Evolutionary conservation across 2,113 vertebrate genomes (phyloP).

Genomic region (Ophiodon elongatus): DNA sequence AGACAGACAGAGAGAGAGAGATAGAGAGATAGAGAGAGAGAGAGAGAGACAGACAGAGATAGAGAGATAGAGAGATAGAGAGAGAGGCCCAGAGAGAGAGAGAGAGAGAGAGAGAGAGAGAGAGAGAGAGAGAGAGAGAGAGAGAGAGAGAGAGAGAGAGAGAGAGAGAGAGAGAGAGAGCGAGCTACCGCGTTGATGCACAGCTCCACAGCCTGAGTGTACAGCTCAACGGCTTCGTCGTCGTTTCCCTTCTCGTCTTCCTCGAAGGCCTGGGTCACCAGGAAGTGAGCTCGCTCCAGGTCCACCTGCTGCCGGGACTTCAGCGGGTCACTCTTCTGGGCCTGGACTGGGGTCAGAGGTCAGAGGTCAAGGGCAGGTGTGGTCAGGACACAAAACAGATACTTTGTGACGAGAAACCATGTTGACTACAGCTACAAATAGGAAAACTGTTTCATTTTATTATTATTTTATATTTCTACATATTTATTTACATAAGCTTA

Average conservation of each 20-base stretch:
- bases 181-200: conserved; percentile 93
- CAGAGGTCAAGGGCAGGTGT: background rate
- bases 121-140: background rate
- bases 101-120: background rate
- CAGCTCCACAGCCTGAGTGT: conserved; percentile 96
- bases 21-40: too few relatives aligned
- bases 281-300: conserved; percentile 95
- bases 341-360: conserved; percentile 86
- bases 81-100: background rate
- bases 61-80: background rate
- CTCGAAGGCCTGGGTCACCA: conserved; percentile 97
- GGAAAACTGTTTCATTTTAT: background rate
- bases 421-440: background rate
- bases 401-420: background rate
- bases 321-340: conserved; percentile 91
- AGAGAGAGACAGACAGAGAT: too few relatives aligned
- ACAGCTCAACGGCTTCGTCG: conserved; percentile 95
- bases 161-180: background rate
- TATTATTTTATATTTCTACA: too few relatives aligned
- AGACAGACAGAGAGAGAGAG: too few relatives aligned
- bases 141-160: background rate
- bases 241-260: conserved; percentile 95
- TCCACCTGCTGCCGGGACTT: conserved; percentile 96
- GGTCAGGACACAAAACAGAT: background rate
- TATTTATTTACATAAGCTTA: too few relatives aligned